Conservation (phyloP, 2,113 vertebrate genomes). For the Ophiodon elongatus region DNA sequence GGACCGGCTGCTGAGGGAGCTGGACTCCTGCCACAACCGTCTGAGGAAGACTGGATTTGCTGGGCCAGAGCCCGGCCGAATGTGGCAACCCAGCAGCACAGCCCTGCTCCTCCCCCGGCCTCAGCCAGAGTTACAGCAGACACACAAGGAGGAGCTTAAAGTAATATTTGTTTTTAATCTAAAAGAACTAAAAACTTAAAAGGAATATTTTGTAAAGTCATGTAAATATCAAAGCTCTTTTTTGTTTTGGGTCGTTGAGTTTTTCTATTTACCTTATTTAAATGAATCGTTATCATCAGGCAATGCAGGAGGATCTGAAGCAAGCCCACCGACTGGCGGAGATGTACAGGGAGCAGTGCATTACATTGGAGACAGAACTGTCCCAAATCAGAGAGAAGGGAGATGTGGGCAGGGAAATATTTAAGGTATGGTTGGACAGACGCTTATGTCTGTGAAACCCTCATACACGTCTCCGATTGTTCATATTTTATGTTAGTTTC, state of each 20-base stretch:
- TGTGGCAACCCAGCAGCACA: constrained; percentile 39
- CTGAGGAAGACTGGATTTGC: constrained; percentile 60
- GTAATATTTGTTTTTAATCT: constrained; percentile 73
- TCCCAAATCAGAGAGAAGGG: constrained; percentile 90
- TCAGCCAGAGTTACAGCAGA: constrained; percentile 70
- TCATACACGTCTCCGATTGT: background rate
- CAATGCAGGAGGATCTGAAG: constrained; percentile 87
- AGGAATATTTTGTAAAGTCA: accelerated
- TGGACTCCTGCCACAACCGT: constrained; percentile 81
- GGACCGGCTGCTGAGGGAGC: constrained; percentile 87
- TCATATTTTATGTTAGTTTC: background rate
- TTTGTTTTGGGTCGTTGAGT: background rate
- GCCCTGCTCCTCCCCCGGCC: constrained; percentile 44
- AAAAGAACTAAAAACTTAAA: background rate
- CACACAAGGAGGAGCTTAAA: constrained; percentile 87
- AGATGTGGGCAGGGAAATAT: constrained; percentile 89
- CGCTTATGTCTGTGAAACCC: background rate
- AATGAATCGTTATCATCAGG: constrained; percentile 75
- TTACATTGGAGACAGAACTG: constrained; percentile 92
- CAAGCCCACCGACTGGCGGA: constrained; percentile 89
- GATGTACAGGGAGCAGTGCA: constrained; percentile 96
- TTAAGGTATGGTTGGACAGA: constrained; percentile 84
- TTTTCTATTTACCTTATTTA: background rate
- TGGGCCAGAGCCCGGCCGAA: constrained; percentile 26
- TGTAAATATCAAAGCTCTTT: background rate